Base-by-base conservation (phyloP, 2,888 invertebrate genomes). In the Patella ulyssiponensis region DNA sequence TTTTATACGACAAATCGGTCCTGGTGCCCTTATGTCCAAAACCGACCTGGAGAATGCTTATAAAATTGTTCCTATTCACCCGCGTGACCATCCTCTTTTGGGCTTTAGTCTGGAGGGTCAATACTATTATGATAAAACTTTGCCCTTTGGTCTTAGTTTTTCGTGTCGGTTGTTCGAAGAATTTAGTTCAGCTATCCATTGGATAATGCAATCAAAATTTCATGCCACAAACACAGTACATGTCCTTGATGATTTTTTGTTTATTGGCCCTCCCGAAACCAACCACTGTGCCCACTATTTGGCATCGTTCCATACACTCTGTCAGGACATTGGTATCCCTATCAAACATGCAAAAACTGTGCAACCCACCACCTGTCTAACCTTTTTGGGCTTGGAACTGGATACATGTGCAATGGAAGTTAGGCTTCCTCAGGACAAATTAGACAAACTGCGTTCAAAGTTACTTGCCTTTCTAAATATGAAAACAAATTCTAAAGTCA, bases 51-150 rank as follows among this genome's bases (percentile, higher is more conserved):
- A 56, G 17, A 15, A 14, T 15, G 56, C 56, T 3, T 76, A 71
- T 23, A 56, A 54, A 51, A 71, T 76, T n/a, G 58, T 76, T 58
- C 76, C 58, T n/a, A 58, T 72, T 72, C 72, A 72, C 44, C 72
- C 76, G 3, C 17, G 20, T 17, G 33, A 58, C n/a, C n/a, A 53
- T 12, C 17, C 71, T 12, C n/a, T 33, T 14, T 58, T 76, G 23
- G 72, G 76, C 9, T 76, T 72, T 56, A 17, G 9, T 12, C 56
- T 20, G 12, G 27, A 69, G 11, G 51, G 14, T 23, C 9, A 9
- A 27, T 20, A 58, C 27, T 74, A 58, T 33, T 74, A 27, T 58
- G 74, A 74, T 14, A 56, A 44, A 14, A 64, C 64, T 33, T 27
- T 74, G n/a, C 74, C 64, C 12, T 23, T 74, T 9, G 74, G 74